Evolutionary conservation across 1,140 invertebrate genomes (phyloP), one percentile per base, ranked within the genome.

Genomic region (Ditylenchus dipsaci): DNA sequence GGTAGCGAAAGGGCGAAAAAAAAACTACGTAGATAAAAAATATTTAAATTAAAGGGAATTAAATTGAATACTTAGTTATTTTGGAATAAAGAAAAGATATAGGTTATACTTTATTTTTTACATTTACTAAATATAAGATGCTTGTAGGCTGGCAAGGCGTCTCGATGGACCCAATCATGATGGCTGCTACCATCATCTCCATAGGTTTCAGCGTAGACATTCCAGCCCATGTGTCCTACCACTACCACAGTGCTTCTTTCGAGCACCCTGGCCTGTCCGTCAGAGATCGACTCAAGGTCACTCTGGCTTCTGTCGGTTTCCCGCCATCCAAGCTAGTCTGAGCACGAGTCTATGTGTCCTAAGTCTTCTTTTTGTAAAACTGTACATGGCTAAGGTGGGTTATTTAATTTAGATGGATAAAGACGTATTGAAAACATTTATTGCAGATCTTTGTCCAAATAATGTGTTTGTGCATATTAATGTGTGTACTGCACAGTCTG

Each of bases 241-340:
- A 78, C 49, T 77, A 57, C 58, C 68, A 77, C 61, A 60, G 65
- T 69, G 56, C 76, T 42, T 57, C 73, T 65, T 53, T 23, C 29
- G 53, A 56, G 53, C 53, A 23, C 53, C 33, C 33, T 5, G 53
- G 56, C 27, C 15, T 58, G 13, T 61, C 38, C 17, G 15, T 76
- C 19, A 45, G 60, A 42, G 21, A 67, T 23, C 59, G 68, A 29
- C 33, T 80, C 23, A 75, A 58, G 21, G 42, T 61, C 62, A 57
- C 73, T 11, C 57, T 80, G 30, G 38, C 75, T 60, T 74, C 90
- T 0, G 85, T 96, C 0, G 93, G 93, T 84, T 95, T 17, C 93
- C 94, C 0, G 94, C 97, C 61, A 87, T 95, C 15, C 93, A 96
- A 84, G 93, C 93, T 13, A 91, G 92, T 0, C 85, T 91, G 0